Evolutionary conservation across 2,113 vertebrate species (phyloP).

Genomic region (Myxocyprinus asiaticus): DNA sequence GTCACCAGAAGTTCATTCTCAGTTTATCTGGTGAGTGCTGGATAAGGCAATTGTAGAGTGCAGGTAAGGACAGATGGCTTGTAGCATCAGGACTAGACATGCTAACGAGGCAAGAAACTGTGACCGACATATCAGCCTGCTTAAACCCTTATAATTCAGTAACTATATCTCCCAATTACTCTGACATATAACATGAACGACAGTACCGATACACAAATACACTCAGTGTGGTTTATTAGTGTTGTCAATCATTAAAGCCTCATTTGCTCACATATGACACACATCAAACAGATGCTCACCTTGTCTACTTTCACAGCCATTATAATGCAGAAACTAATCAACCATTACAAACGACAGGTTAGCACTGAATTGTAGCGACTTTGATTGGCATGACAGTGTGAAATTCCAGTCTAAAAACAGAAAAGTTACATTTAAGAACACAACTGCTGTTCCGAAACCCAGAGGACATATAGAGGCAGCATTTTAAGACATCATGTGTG

Average conservation of each 20-base stretch:
- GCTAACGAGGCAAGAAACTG: slow-evolving; percentile 9
- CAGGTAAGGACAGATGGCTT: background rate
- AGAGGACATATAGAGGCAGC: too few species aligned
- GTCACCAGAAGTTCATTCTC: too few species aligned
- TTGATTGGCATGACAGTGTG: too few species aligned
- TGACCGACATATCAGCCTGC: background rate
- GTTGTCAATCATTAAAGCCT: slow-evolving; percentile 14
- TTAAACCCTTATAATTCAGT: background rate
- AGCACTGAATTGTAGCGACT: too few species aligned
- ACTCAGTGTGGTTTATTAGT: slow-evolving; percentile 16
- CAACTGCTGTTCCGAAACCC: too few species aligned
- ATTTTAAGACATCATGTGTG: too few species aligned
- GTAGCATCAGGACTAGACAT: slow-evolving; percentile 1
- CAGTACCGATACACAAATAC: background rate
- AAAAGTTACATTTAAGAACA: too few species aligned
- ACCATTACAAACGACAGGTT: background rate
- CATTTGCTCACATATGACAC: background rate
- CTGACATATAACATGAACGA: background rate
- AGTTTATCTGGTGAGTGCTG: background rate
- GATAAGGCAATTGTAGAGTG: background rate
- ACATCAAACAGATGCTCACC: too few species aligned
- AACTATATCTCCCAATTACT: slow-evolving; percentile 26
- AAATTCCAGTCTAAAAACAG: too few species aligned
- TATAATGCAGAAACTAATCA: too few species aligned
- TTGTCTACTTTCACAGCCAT: background rate